Conservation (phyloP, 2,888 invertebrate species). For the Anorthoa munda region DNA sequence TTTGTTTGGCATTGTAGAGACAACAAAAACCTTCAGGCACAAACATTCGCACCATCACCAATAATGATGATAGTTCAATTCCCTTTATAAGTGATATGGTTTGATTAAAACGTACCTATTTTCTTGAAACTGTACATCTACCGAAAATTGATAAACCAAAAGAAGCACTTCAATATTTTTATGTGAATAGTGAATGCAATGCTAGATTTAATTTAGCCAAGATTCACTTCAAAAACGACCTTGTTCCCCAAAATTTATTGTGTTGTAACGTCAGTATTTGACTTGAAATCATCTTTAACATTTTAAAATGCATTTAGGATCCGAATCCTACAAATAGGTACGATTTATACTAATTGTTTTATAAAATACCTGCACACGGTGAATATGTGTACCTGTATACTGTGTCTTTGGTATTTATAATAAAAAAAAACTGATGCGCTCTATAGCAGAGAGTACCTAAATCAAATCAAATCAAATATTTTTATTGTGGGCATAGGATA, state of each 20-base stretch:
- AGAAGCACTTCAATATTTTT: conserved; percentile 37
- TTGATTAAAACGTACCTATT: not conserved
- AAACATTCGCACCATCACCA: conserved; percentile 2
- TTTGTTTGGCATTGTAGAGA: conserved; percentile 32
- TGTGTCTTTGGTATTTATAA: not conserved
- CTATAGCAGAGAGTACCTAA: too few relatives aligned
- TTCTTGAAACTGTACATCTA: not conserved
- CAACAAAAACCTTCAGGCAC: conserved; percentile 35
- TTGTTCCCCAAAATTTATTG: conserved; percentile 50
- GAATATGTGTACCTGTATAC: not conserved
- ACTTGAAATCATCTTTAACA: conserved; percentile 43
- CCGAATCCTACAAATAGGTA: not conserved
- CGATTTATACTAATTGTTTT: not conserved
- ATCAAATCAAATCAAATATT: too few relatives aligned
- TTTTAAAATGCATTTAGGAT: conserved; percentile 31
- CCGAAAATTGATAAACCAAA: conserved; percentile 19
- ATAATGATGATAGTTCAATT: not conserved
- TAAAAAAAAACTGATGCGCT: not conserved
- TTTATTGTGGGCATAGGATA: too few relatives aligned
- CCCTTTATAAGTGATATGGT: not conserved
- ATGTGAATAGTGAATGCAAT: conserved; percentile 56
- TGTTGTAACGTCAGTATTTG: conserved; percentile 46
- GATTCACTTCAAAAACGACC: conserved; percentile 48
- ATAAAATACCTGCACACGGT: not conserved
- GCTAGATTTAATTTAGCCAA: conserved; percentile 34